Conservation (phyloP, 2,888 invertebrate genomes). For the Antheraea assamensis region DNA sequence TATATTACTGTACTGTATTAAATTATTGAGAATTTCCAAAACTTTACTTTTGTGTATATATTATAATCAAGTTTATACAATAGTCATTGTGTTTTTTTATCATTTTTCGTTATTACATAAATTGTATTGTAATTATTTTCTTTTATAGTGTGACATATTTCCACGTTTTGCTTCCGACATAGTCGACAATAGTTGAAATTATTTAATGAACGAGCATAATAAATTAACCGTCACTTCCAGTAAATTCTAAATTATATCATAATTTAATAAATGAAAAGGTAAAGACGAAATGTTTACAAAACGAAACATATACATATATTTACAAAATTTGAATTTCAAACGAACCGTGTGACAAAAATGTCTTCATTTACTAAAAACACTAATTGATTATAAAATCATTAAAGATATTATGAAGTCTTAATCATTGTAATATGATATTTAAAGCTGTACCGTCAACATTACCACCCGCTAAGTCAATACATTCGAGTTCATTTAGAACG, state of each 20-base stretch:
- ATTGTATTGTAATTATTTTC: too few relatives aligned
- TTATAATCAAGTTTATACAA: too few relatives aligned
- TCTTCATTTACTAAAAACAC: conserved; percentile 1
- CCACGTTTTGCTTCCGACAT: too few relatives aligned
- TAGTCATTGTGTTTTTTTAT: too few relatives aligned
- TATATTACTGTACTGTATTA: background rate
- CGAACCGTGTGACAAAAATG: background rate
- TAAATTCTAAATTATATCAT: too few relatives aligned
- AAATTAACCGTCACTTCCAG: too few relatives aligned
- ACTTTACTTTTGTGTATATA: too few relatives aligned
- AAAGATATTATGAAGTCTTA: background rate
- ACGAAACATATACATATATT: background rate
- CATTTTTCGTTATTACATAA: too few relatives aligned
- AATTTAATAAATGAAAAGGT: too few relatives aligned
- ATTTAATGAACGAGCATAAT: too few relatives aligned
- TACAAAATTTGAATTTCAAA: background rate
- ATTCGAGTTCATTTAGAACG: conserved; percentile 17
- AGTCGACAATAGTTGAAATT: too few relatives aligned
- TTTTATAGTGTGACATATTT: too few relatives aligned
- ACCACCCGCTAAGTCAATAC: conserved; percentile 39
- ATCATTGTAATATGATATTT: background rate
- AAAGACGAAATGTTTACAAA: background rate
- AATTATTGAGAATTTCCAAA: background rate
- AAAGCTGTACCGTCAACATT: conserved; percentile 22
- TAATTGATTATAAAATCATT: background rate